A percentile compares a stretch with the other conserved stretches of the same genome.
Conservation (phyloP, 2,888 invertebrate genomes). For the Cryptus armator region DNA sequence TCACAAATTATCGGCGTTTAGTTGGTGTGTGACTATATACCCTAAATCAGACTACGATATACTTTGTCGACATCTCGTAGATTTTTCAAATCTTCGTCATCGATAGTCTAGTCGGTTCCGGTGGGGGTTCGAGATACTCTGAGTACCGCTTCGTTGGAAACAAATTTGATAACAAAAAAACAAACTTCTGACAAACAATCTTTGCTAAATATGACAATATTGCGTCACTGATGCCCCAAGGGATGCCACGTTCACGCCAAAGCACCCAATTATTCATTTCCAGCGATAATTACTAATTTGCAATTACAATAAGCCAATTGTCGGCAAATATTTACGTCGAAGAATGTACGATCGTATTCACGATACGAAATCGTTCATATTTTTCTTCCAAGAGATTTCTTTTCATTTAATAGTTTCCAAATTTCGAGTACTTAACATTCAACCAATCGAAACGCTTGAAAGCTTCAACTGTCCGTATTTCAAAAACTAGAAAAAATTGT, state of each 20-base stretch:
- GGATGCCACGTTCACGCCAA: background rate
- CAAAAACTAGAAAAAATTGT: background rate
- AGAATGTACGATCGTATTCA: background rate
- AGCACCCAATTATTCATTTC: background rate
- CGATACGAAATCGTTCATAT: background rate
- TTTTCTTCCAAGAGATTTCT: background rate
- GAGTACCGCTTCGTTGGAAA: slow-evolving; percentile 18
- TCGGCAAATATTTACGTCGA: background rate
- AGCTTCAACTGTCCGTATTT: background rate
- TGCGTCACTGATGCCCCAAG: slow-evolving; percentile 14
- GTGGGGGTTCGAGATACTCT: slow-evolving; percentile 9
- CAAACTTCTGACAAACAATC: background rate
- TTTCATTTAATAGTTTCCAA: background rate
- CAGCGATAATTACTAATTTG: background rate
- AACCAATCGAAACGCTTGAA: background rate
- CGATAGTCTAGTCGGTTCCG: slow-evolving; percentile 35
- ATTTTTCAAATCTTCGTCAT: slow-evolving; percentile 53
- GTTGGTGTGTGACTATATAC: slow-evolving; percentile 29
- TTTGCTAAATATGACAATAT: slow-evolving; percentile 14
- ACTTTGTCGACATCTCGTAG: slow-evolving; percentile 28
- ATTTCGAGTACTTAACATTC: background rate
- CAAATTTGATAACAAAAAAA: slow-evolving; percentile 6
- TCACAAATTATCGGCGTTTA: slow-evolving; percentile 34
- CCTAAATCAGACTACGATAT: slow-evolving; percentile 42
- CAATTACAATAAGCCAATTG: background rate